phyloP scores from a whole-genome alignment of 2,113 vertebrate species.

The Melanotaenia duboulayi region DNA sequence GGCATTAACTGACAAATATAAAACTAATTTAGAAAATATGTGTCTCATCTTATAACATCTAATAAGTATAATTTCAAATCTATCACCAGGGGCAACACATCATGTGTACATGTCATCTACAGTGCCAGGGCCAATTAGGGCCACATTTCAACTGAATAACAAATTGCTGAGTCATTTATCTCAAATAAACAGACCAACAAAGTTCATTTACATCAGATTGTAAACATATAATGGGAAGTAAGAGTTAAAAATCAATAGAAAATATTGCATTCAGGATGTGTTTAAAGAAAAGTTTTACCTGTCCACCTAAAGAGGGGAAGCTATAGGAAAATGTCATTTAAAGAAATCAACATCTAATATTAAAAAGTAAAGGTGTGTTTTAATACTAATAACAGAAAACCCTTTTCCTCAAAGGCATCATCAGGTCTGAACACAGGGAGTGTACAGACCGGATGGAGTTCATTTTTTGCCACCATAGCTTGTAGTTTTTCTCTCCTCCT shows the following conservation, averaged over 20 bases:
- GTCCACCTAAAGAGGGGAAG: neutral
- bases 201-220: slow-evolving; percentile 2
- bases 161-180: slow-evolving; percentile 4
- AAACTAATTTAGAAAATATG: neutral
- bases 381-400: neutral
- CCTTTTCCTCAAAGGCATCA: slow-evolving; percentile 23
- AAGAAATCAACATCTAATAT: neutral
- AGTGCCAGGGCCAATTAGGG: slow-evolving; percentile 6
- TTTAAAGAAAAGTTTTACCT: neutral
- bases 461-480: slow-evolving; percentile 30
- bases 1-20: neutral
- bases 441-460: no score
- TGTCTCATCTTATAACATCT: neutral
- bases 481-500: slow-evolving; percentile 29
- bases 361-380: neutral
- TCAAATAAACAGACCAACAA: slow-evolving; percentile 18
- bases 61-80: slow-evolving; percentile 5
- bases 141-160: slow-evolving; percentile 16
- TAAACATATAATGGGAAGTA: neutral
- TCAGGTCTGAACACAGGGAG: slow-evolving; percentile 27
- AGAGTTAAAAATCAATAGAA: neutral
- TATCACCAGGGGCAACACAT: slow-evolving; percentile 8
- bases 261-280: neutral
- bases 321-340: neutral
- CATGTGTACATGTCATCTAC: slow-evolving; percentile 11